phyloP scores from a whole-genome alignment of 2,797 vertebrate genomes.

The Sparidentex hasta region DNA sequence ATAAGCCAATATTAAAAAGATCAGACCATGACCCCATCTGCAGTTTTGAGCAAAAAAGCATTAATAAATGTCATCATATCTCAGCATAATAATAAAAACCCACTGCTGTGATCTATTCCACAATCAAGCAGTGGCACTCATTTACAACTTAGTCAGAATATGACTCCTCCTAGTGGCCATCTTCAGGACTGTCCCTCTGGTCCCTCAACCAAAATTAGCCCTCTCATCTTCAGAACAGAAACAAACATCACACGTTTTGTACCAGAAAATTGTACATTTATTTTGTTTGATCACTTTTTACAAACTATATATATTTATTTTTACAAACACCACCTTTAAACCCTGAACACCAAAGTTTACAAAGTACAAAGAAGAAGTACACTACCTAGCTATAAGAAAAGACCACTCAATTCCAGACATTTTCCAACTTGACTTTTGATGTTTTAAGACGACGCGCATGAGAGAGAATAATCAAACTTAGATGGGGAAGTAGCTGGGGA shows the following conservation, averaged over 20 bases:
- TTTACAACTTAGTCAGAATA: conserved; percentile 27
- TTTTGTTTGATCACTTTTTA: conserved; percentile 61
- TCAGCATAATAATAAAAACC: conserved; percentile 6
- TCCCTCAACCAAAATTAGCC: conserved; percentile 4
- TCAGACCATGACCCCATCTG: conserved; percentile 16
- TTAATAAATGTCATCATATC: conserved; percentile 23
- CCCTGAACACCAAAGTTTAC: conserved; percentile 63
- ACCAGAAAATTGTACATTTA: conserved; percentile 75
- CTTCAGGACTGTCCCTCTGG: conserved; percentile 10
- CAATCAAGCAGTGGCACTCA: not conserved
- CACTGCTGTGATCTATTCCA: conserved; percentile 19
- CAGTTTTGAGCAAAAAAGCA: conserved; percentile 29
- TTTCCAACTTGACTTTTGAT: conserved; percentile 22
- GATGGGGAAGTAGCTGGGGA: not conserved
- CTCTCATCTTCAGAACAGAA: conserved; percentile 23
- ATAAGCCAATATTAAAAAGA: not conserved
- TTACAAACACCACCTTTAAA: conserved; percentile 71
- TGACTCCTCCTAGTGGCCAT: conserved; percentile 65
- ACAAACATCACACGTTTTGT: conserved; percentile 23
- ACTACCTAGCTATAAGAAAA: conserved; percentile 42
- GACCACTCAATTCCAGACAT: conserved; percentile 47
- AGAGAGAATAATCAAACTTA: not conserved
- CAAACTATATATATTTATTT: conserved; percentile 58
- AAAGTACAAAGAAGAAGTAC: conserved; percentile 62
- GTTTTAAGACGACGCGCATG: not conserved